phyloP scores from a whole-genome alignment of 2,888 invertebrate genomes.

The Nomada ferruginata region DNA sequence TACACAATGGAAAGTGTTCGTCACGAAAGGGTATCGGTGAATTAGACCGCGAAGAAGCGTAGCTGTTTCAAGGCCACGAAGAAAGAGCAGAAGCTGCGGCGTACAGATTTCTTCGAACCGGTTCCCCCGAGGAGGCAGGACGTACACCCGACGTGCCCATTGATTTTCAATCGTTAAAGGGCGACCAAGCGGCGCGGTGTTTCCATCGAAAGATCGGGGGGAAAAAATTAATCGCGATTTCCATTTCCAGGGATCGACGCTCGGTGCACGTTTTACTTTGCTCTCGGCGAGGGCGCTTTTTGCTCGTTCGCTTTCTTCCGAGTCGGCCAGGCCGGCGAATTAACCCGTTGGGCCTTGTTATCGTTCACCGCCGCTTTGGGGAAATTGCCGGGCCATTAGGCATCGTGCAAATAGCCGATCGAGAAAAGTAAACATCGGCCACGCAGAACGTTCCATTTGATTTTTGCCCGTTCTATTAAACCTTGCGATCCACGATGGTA shows the following conservation, averaged over 20 bases:
- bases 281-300: constrained; percentile 2
- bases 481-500: no score
- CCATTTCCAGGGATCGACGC: not conserved
- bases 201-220: not conserved
- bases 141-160: constrained; percentile 4
- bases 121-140: constrained; percentile 66
- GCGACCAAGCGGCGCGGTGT: not conserved
- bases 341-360: constrained; percentile 21
- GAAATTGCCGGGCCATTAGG: not conserved
- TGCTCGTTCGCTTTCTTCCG: constrained; percentile 14
- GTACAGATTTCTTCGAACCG: constrained; percentile 77
- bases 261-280: not conserved
- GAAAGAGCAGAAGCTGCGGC: constrained; percentile 75
- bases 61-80: constrained; percentile 81
- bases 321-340: not conserved
- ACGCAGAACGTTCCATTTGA: no score
- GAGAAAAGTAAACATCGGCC: not conserved
- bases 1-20: constrained; percentile 84
- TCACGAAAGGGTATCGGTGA: constrained; percentile 81
- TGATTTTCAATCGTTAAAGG: constrained; percentile 5
- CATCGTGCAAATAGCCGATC: constrained; percentile 3
- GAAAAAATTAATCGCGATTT: not conserved
- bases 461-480: no score
- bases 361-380: not conserved
- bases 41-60: constrained; percentile 82